A percentile compares a stretch with the other conserved stretches of the same genome.
Evolutionary conservation across 2,888 invertebrate species (phyloP).

Genomic region (Monochamus alternatus): DNA sequence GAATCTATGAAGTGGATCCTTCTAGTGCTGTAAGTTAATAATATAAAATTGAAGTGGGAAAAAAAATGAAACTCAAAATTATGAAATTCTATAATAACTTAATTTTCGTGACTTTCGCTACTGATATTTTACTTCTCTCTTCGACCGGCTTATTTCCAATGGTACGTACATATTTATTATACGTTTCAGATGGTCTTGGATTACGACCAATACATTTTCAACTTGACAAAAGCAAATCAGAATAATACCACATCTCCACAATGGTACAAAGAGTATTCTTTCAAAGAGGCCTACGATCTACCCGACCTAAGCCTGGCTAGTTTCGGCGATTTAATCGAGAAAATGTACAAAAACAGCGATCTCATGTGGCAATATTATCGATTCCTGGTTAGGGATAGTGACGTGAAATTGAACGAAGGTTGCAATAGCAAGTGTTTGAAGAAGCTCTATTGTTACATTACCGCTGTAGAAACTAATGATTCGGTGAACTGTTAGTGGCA

Average conservation of each 20-base stretch:
- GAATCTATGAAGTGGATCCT: slow-evolving; percentile 57
- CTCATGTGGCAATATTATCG: slow-evolving; percentile 68
- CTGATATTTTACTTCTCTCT: too few relatives aligned
- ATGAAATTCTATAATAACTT: not conserved
- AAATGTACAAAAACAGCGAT: slow-evolving; percentile 74
- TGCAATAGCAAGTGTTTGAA: slow-evolving; percentile 57
- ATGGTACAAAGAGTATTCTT: slow-evolving; percentile 84
- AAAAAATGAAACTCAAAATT: not conserved
- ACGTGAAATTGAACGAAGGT: slow-evolving; percentile 46
- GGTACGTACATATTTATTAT: not conserved
- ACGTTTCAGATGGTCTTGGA: slow-evolving; percentile 47
- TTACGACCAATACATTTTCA: slow-evolving; percentile 76
- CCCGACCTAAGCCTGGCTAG: slow-evolving; percentile 76
- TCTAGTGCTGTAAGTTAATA: slow-evolving; percentile 50
- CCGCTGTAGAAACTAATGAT: slow-evolving; percentile 50
- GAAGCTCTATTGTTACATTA: slow-evolving; percentile 52
- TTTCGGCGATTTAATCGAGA: slow-evolving; percentile 75
- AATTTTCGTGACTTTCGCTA: too few relatives aligned
- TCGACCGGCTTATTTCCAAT: too few relatives aligned
- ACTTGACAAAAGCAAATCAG: slow-evolving; percentile 81
- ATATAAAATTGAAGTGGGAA: not conserved
- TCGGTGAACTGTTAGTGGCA: slow-evolving; percentile 29
- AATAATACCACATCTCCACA: slow-evolving; percentile 75
- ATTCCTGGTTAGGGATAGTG: slow-evolving; percentile 56
- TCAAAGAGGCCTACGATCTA: slow-evolving; percentile 78